Evolutionary conservation across 2,797 vertebrate genomes (phyloP).

Genomic region (Vespertilio murinus): DNA sequence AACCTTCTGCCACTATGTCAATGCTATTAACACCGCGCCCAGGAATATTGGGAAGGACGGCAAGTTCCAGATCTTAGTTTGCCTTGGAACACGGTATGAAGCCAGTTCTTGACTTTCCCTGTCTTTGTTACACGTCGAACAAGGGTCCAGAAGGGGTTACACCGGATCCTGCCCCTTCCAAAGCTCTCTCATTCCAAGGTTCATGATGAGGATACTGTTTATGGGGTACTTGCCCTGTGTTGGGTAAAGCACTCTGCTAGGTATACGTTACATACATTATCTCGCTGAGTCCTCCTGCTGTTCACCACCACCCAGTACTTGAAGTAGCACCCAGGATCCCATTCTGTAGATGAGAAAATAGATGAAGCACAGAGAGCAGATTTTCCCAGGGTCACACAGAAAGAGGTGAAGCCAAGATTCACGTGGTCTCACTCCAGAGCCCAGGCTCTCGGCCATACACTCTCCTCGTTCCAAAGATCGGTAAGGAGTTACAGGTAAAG

Average conservation of each 20-base stretch:
- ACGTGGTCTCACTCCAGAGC: background rate
- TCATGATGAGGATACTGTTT: background rate
- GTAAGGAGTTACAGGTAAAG: no score
- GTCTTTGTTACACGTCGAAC: background rate
- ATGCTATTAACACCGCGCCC: constrained; percentile 92
- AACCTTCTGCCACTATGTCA: constrained; percentile 94
- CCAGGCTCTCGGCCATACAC: background rate
- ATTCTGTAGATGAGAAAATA: background rate
- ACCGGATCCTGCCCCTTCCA: background rate
- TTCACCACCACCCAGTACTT: background rate
- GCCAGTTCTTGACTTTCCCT: background rate
- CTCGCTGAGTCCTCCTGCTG: background rate
- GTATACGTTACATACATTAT: background rate
- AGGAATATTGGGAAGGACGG: constrained; percentile 97
- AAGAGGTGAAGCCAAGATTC: background rate
- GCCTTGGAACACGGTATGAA: constrained; percentile 93
- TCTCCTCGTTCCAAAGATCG: background rate
- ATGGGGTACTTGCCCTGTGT: background rate
- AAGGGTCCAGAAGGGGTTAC: background rate
- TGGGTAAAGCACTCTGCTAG: background rate
- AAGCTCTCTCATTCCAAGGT: background rate
- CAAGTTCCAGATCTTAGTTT: constrained; percentile 97
- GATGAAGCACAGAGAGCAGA: background rate
- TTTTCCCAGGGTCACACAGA: background rate
- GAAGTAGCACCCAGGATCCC: background rate